Percentiles rank a stretch among this genome's conserved stretches.
These are phyloP conservation scores for Buteo buteo DNA, from an alignment of 2,113 vertebrate species.

Conservation along the genomic window DNA sequence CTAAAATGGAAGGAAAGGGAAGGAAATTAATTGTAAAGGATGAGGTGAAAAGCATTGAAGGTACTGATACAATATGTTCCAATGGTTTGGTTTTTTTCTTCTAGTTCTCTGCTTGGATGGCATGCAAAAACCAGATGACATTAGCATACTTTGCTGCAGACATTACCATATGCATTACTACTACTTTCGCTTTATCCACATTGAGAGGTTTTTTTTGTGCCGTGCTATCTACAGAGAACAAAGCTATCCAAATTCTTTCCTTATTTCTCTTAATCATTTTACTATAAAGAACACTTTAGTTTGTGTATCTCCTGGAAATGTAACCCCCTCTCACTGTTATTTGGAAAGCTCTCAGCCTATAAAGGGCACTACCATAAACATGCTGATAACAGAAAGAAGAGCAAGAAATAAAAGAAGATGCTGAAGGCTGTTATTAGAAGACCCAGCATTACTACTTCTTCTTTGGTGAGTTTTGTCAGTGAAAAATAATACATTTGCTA, in stretches of 20 bases:
- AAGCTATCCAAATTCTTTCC: neutral
- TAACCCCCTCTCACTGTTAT: neutral
- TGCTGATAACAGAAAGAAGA: neutral
- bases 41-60: neutral
- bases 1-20: neutral
- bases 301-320: neutral
- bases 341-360: neutral
- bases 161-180: neutral
- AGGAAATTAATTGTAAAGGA: neutral
- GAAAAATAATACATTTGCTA: neutral
- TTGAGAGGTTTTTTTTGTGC: accelerated
- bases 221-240: neutral
- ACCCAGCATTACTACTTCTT: neutral
- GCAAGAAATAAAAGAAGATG: neutral
- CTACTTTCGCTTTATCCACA: neutral
- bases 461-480: neutral
- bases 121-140: neutral
- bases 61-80: neutral
- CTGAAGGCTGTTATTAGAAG: neutral
- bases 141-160: neutral
- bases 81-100: neutral
- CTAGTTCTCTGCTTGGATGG: neutral
- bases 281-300: neutral
- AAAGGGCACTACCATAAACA: neutral
- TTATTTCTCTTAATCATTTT: neutral